Percentiles rank a stretch among this genome's conserved stretches.
Conservation (phyloP, 2,888 invertebrate species). For the Agrotis exclamationis region DNA sequence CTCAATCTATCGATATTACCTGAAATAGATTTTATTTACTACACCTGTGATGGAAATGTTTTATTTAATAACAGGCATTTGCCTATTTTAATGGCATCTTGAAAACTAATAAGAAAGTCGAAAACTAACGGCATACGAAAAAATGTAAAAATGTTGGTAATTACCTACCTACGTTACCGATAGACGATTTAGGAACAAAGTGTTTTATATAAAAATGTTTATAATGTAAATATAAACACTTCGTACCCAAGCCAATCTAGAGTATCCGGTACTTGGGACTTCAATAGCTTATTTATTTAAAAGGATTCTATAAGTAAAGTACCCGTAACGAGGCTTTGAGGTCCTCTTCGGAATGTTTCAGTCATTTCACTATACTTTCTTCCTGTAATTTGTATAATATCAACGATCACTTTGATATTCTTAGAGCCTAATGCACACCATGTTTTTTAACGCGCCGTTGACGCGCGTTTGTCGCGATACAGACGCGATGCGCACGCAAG, state of each 20-base stretch:
- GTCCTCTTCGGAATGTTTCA: slow-evolving; percentile 35
- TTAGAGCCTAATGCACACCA: too few relatives aligned
- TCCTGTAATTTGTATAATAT: slow-evolving; percentile 50
- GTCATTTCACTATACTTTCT: slow-evolving; percentile 32
- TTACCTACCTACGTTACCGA: too few relatives aligned
- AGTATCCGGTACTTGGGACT: slow-evolving; percentile 16
- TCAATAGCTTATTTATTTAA: slow-evolving; percentile 45
- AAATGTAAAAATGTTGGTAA: too few relatives aligned
- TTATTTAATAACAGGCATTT: neutral
- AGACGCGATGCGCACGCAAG: too few relatives aligned
- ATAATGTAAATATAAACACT: slow-evolving; percentile 28
- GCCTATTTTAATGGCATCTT: neutral
- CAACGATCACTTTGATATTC: slow-evolving; percentile 15
- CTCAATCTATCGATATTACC: slow-evolving; percentile 33
- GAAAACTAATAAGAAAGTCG: too few relatives aligned
- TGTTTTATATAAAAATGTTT: too few relatives aligned
- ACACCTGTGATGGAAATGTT: slow-evolving; percentile 10
- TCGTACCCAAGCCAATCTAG: neutral
- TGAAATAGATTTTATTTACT: slow-evolving; percentile 30
- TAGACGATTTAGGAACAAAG: too few relatives aligned
- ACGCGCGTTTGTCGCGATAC: too few relatives aligned
- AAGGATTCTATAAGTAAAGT: slow-evolving; percentile 41
- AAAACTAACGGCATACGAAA: too few relatives aligned
- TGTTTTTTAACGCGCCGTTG: too few relatives aligned
- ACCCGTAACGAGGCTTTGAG: slow-evolving; percentile 48